Conservation (phyloP, 1,140 invertebrate species). For the Cylas formicarius region DNA sequence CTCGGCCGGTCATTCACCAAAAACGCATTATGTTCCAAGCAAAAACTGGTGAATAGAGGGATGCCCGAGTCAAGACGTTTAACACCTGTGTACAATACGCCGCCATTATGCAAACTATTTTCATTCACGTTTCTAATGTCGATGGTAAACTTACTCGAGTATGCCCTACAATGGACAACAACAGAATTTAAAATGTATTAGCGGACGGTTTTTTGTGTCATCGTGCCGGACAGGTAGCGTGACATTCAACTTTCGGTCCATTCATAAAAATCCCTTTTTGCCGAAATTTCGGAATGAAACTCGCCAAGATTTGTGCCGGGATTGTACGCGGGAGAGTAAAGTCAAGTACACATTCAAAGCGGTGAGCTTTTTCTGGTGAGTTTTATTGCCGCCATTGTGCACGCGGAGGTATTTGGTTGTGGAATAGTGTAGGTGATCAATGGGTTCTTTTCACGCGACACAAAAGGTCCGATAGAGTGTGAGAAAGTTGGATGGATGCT, state of each 20-base stretch:
- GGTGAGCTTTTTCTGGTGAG: constrained; percentile 14
- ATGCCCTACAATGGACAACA: constrained; percentile 15
- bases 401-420: constrained; percentile 6
- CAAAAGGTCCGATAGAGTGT: constrained; percentile 16
- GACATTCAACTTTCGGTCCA: constrained; percentile 12
- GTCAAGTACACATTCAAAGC: constrained; percentile 24
- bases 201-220: constrained; percentile 13
- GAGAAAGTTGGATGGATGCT: constrained; percentile 17
- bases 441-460: constrained; percentile 8
- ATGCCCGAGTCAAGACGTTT: constrained; percentile 11
- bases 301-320: constrained; percentile 12
- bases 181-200: constrained; percentile 27
- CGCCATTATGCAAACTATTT: constrained; percentile 20
- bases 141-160: constrained; percentile 12
- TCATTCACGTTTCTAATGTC: constrained; percentile 18
- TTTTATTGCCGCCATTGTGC: constrained; percentile 17
- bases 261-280: constrained; percentile 15
- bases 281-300: constrained; percentile 16
- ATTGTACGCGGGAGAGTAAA: no score
- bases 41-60: constrained; percentile 10
- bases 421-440: constrained; percentile 15
- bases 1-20: constrained; percentile 5
- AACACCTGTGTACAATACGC: constrained; percentile 23
- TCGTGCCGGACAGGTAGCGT: constrained; percentile 16
- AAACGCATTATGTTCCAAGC: background rate